Conservation (phyloP, 2,888 invertebrate species). For the Halocaridina rubra region DNA sequence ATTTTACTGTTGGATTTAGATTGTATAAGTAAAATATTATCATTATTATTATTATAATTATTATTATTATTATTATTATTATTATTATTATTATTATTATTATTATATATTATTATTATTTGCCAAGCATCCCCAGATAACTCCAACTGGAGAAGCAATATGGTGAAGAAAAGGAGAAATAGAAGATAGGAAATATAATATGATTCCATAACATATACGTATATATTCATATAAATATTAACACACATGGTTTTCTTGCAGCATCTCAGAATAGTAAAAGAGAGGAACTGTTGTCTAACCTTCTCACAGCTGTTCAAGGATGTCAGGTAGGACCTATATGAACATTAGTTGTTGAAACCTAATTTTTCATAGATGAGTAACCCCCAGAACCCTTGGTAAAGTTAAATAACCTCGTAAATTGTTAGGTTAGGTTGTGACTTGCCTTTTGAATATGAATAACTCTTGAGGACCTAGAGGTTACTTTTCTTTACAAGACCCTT, state of each 20-base stretch:
- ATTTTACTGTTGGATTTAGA: no score
- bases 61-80: background rate
- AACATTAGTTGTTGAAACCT: background rate
- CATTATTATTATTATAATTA: background rate
- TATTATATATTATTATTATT: background rate
- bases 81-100: background rate
- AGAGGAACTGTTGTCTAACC: slow-evolving; percentile 32
- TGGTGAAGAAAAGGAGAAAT: no score
- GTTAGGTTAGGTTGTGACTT: background rate
- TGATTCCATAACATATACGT: no score
- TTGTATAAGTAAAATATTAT: background rate
- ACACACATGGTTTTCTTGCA: background rate
- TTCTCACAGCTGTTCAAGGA: slow-evolving; percentile 38
- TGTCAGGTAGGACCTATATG: slow-evolving; percentile 34
- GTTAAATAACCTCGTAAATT: no score
- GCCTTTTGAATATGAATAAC: no score
- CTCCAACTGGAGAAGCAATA: no score
- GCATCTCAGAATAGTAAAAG: slow-evolving; percentile 19
- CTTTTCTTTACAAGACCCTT: no score
- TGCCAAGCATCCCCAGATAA: background rate
- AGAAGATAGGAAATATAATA: no score
- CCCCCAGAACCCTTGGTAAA: background rate
- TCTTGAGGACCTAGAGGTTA: no score
- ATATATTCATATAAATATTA: background rate
- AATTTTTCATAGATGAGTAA: background rate